Evolutionary conservation across 2,113 vertebrate species (phyloP).

Genomic region (Lycocorax pyrrhopterus): DNA sequence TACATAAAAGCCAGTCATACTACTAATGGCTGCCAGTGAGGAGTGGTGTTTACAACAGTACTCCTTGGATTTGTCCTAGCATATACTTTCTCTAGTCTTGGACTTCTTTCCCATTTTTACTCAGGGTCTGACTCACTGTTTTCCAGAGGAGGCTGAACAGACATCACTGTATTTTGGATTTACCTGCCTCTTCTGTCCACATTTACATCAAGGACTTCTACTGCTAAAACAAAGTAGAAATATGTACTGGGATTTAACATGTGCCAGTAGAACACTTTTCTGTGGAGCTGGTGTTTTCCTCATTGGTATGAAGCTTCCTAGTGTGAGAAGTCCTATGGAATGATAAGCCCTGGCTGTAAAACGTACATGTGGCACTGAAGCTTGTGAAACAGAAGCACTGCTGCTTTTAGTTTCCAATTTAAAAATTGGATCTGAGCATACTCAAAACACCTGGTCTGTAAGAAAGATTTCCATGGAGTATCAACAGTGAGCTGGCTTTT

Average conservation of each 20-base stretch:
- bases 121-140: background rate
- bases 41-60: background rate
- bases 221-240: background rate
- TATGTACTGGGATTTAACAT: background rate
- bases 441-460: background rate
- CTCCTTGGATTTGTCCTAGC: background rate
- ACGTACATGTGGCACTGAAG: background rate
- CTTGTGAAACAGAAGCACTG: background rate
- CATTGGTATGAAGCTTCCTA: background rate
- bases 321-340: background rate
- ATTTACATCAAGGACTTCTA: background rate
- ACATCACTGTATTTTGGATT: background rate
- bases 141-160: background rate
- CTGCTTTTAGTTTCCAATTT: background rate
- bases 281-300: background rate
- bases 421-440: background rate
- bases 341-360: background rate
- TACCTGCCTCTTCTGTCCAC: background rate
- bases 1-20: background rate
- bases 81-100: background rate
- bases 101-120: background rate
- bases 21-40: background rate
- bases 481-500: background rate
- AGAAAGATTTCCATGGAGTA: background rate
- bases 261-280: background rate